These are phyloP conservation scores for Unio delphinus DNA, from an alignment of 2,888 invertebrate genomes.

Conservation along the genomic window DNA sequence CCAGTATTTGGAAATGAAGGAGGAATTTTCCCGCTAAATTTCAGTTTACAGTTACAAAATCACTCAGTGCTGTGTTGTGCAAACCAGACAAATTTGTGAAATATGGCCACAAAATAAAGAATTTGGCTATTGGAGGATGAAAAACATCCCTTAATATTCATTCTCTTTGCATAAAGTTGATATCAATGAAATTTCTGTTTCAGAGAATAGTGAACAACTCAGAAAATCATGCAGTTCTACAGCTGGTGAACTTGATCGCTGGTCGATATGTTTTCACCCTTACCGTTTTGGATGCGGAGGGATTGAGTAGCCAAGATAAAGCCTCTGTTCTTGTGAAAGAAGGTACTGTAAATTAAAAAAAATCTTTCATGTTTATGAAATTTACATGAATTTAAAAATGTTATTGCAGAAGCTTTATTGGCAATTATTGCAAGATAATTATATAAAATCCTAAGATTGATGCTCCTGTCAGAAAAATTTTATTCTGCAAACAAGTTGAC, in stretches of 20 bases:
- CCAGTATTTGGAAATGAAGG: too few relatives aligned
- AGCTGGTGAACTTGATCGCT: constrained; percentile 87
- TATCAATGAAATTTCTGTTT: constrained; percentile 4
- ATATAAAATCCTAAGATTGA: not conserved
- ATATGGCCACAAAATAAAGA: too few relatives aligned
- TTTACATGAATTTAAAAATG: not conserved
- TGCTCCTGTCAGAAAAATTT: too few relatives aligned
- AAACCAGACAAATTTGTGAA: too few relatives aligned
- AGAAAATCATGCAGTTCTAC: constrained; percentile 84
- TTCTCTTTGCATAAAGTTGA: too few relatives aligned
- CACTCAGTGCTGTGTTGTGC: too few relatives aligned
- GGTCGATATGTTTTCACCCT: constrained; percentile 91
- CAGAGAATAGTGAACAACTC: constrained; percentile 82
- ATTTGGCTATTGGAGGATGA: too few relatives aligned
- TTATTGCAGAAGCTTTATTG: not conserved
- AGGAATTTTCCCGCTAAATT: too few relatives aligned
- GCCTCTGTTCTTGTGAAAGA: constrained; percentile 87
- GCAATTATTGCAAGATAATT: not conserved
- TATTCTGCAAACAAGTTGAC: too few relatives aligned
- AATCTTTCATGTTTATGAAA: not conserved
- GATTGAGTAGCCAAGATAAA: constrained; percentile 85
- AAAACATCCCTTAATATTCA: too few relatives aligned
- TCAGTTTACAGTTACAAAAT: too few relatives aligned
- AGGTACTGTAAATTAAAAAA: constrained; percentile 67
- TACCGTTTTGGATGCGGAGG: constrained; percentile 92